Percentiles rank a stretch among this genome's conserved stretches.
Conservation (phyloP, 2,888 invertebrate species). For the Toxonevra muliebris region DNA sequence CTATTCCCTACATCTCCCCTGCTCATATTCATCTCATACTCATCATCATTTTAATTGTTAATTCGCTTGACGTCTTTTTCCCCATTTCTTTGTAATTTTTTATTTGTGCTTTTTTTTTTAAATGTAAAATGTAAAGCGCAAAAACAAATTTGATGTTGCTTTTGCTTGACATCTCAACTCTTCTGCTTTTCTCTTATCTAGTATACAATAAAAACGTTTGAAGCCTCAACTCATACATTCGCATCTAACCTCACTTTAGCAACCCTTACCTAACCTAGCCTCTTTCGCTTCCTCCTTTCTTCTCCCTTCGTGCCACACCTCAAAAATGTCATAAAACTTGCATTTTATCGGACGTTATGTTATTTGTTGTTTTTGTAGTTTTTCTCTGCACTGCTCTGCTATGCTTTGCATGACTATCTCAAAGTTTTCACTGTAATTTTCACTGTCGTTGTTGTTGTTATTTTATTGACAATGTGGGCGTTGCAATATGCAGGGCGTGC, state of each 20-base stretch:
- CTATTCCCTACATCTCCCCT: too few species aligned
- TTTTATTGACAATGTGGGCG: slow-evolving; percentile 14
- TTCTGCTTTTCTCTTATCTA: too few species aligned
- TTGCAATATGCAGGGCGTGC: slow-evolving; percentile 11
- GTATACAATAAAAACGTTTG: background rate
- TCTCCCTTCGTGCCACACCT: too few species aligned
- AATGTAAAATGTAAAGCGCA: background rate
- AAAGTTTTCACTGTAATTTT: background rate
- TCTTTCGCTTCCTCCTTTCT: too few species aligned
- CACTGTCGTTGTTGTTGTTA: slow-evolving; percentile 17
- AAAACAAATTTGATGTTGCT: too few species aligned
- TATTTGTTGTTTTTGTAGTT: slow-evolving; percentile 13
- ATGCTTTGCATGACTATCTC: slow-evolving; percentile 18
- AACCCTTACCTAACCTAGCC: slow-evolving; percentile 20
- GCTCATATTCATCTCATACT: too few species aligned
- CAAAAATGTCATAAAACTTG: slow-evolving; percentile 32
- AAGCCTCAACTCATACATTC: background rate
- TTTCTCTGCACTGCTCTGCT: slow-evolving; percentile 32
- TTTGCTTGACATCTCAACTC: too few species aligned
- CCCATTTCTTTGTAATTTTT: background rate
- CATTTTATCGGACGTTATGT: slow-evolving; percentile 24
- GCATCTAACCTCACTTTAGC: background rate
- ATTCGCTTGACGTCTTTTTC: background rate
- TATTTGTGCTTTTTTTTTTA: background rate
- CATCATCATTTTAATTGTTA: background rate